Evolutionary conservation across 1,140 invertebrate species (phyloP), one percentile per base, ranked within the genome.

Genomic region (Ceratina japonica): DNA sequence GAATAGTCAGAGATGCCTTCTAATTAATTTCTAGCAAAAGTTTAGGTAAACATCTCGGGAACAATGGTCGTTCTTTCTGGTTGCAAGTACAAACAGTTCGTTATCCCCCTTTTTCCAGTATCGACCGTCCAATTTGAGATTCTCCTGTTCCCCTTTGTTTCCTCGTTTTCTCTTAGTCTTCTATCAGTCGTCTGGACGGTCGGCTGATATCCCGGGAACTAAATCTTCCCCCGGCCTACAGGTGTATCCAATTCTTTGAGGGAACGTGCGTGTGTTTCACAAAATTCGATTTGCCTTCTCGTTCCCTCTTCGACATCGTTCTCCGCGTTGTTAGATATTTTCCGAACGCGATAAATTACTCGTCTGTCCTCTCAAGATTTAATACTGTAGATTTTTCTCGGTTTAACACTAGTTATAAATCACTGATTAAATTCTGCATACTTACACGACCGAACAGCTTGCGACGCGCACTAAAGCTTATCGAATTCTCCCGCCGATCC

Each of bases 201-300:
- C 54, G 64, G 66, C 68, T 71, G 72, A 37, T 27, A 66, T 69
- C 73, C 81, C 65, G 22, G 66, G 37, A 86, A 75, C 73, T 87
- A 87, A 81, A 85, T 87, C 82, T 85, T 79, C 64, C 52, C 77
- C 77, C 51, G 77, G 56, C 78, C 77, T 62, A 73, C 77, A 81
- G 64, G 69, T 85, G 75, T 72, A 52, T 59, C 62, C 61, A 63
- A 68, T 73, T 68, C 58, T 27, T 80, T 80, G 54, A 51, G 24
- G 49, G 56, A 56, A 73, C 77, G 44, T 64, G 64, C 68, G 76
- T 82, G 85, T 85, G 83, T 87, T 87, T 88, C 81, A 78, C 63
- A 80, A 87, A 87, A 88, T 85, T 88, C 87, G 82, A 88, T 88
- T 88, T 85, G 61, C 83, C 85, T 80, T 85, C 72, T 80, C 81